Conservation (phyloP, 2,797 vertebrate genomes). For the Tragopan temminckii region DNA sequence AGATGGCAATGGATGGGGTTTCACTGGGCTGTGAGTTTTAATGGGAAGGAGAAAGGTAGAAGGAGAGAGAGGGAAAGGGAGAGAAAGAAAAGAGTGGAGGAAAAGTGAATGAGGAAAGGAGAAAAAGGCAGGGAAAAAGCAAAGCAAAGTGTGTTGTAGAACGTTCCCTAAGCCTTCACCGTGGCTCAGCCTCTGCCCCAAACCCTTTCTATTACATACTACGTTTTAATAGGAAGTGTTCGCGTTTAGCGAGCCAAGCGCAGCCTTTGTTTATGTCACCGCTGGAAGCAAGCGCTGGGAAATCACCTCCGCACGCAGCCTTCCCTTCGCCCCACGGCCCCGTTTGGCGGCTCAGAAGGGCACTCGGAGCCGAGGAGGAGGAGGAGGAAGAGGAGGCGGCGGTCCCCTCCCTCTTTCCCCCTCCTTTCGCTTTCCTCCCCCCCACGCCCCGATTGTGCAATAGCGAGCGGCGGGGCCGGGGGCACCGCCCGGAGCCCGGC, state of each 20-base stretch:
- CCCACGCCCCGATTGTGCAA: neutral
- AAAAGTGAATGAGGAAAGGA: accelerated
- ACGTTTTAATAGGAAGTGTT: neutral
- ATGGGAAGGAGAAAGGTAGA: neutral
- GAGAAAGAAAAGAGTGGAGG: neutral
- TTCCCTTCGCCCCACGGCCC: accelerated
- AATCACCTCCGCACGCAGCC: accelerated
- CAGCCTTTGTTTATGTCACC: neutral
- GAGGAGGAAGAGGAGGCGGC: neutral
- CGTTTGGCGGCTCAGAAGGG: neutral
- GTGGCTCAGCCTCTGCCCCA: neutral
- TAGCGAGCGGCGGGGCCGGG: neutral
- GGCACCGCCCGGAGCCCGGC: conserved; percentile 49
- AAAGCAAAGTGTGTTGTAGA: neutral
- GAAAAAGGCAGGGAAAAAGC: too few species aligned
- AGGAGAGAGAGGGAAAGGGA: too few species aligned
- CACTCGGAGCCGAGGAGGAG: neutral
- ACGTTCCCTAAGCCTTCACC: neutral
- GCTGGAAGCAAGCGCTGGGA: neutral
- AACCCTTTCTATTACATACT: neutral
- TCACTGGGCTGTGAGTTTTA: neutral
- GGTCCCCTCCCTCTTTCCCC: too few species aligned
- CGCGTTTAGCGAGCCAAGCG: neutral
- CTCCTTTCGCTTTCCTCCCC: neutral
- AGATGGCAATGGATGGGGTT: neutral